Conservation (phyloP, 2,797 vertebrate genomes). For the Apodemus agrarius region DNA sequence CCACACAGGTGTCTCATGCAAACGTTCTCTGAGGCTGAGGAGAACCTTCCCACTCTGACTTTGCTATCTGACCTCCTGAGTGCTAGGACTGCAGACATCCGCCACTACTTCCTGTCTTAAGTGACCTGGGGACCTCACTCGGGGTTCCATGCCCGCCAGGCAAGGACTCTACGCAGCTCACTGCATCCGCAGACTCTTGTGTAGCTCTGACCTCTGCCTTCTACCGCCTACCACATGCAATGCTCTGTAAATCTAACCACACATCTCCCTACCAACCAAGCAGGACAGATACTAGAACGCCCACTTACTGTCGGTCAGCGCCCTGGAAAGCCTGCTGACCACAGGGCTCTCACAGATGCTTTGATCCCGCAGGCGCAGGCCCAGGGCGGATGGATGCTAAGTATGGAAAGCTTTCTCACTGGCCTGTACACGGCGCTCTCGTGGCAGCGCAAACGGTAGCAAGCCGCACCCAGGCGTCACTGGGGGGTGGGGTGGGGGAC, state of each 20-base stretch:
- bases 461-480: background rate
- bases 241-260: background rate
- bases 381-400: background rate
- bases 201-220: background rate
- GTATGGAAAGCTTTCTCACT: fast-evolving
- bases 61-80: background rate
- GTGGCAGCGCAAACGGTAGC: background rate
- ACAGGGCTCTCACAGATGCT: background rate
- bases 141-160: too few relatives aligned
- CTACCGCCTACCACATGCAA: background rate
- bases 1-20: background rate
- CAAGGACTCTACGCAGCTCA: too few relatives aligned
- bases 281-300: background rate
- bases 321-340: background rate
- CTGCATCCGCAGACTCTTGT: background rate
- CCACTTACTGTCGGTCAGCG: background rate
- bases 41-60: background rate
- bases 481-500: too few relatives aligned
- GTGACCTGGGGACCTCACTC: background rate
- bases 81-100: background rate
- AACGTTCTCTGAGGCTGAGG: background rate
- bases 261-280: background rate
- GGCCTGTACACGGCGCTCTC: background rate
- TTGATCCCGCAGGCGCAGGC: background rate
- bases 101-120: background rate